A percentile compares a stretch with the other conserved stretches of the same genome.
Evolutionary conservation across 2,888 invertebrate species (phyloP).

Genomic region (Chouioia cunea): DNA sequence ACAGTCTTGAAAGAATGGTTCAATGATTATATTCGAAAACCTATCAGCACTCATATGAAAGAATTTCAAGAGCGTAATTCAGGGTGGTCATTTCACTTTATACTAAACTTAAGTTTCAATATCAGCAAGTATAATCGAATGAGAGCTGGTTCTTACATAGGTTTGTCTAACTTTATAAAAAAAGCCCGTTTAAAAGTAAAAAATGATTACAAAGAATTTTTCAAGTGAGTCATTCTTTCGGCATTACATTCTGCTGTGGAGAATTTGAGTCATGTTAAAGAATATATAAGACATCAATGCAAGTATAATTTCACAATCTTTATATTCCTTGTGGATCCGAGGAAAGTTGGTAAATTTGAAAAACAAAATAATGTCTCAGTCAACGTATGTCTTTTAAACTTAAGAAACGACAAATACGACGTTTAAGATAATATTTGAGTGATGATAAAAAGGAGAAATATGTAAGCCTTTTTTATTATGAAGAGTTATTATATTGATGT

Average conservation of each 20-base stretch:
- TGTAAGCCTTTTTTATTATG: not conserved
- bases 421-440: not conserved
- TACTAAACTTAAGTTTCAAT: not conserved
- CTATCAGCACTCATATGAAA: not conserved
- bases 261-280: not conserved
- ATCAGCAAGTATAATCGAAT: not conserved
- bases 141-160: constrained; percentile 1
- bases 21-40: not conserved
- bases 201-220: constrained; percentile 40
- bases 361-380: constrained; percentile 35
- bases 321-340: constrained; percentile 20
- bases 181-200: constrained; percentile 35
- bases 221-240: constrained; percentile 37
- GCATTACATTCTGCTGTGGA: constrained; percentile 6
- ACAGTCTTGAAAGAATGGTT: not conserved
- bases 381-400: constrained; percentile 26
- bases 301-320: constrained; percentile 35
- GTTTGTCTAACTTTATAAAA: not conserved
- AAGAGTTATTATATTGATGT: not conserved
- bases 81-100: not conserved
- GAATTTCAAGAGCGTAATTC: constrained; percentile 1
- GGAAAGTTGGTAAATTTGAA: constrained; percentile 39
- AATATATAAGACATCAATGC: constrained; percentile 17
- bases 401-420: not conserved
- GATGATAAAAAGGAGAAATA: not conserved